Conservation (phyloP, 2,888 invertebrate genomes). For the Anthrax anthrax region DNA sequence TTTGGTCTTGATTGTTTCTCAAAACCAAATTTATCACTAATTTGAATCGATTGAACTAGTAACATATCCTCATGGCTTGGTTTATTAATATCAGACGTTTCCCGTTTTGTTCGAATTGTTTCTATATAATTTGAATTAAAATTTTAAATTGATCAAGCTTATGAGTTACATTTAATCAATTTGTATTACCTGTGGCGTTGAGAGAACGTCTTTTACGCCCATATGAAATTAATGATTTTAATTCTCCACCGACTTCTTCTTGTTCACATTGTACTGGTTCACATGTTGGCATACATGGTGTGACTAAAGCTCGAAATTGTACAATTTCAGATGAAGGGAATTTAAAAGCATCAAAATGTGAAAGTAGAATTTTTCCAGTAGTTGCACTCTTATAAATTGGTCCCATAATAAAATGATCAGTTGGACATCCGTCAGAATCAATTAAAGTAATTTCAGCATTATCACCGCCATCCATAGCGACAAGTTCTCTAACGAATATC, state of each 20-base stretch:
- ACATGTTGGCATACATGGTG: slow-evolving; percentile 86
- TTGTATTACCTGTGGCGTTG: slow-evolving; percentile 29
- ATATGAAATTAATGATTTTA: slow-evolving; percentile 67
- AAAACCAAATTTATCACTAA: slow-evolving; percentile 83
- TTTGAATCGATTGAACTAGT: slow-evolving; percentile 79
- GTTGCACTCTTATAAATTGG: slow-evolving; percentile 70
- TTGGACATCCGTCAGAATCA: slow-evolving; percentile 83
- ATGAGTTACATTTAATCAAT: background rate
- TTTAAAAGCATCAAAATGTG: slow-evolving; percentile 91
- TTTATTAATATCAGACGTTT: slow-evolving; percentile 21
- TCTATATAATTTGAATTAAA: background rate
- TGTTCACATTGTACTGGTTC: slow-evolving; percentile 84
- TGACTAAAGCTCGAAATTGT: slow-evolving; percentile 88
- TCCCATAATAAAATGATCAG: slow-evolving; percentile 89
- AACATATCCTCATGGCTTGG: slow-evolving; percentile 63
- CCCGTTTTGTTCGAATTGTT: slow-evolving; percentile 18
- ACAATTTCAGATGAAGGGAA: slow-evolving; percentile 91
- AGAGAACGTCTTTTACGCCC: slow-evolving; percentile 66
- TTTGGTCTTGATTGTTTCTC: slow-evolving; percentile 46
- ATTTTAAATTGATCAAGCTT: background rate
- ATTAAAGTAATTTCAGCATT: slow-evolving; percentile 84
- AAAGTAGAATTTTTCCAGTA: slow-evolving; percentile 69
- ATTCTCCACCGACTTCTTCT: slow-evolving; percentile 67
- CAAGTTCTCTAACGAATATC: slow-evolving; percentile 86
- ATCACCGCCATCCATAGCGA: slow-evolving; percentile 88